Base-by-base conservation (phyloP, 2,888 invertebrate genomes). In the Drosophila monieri region DNA sequence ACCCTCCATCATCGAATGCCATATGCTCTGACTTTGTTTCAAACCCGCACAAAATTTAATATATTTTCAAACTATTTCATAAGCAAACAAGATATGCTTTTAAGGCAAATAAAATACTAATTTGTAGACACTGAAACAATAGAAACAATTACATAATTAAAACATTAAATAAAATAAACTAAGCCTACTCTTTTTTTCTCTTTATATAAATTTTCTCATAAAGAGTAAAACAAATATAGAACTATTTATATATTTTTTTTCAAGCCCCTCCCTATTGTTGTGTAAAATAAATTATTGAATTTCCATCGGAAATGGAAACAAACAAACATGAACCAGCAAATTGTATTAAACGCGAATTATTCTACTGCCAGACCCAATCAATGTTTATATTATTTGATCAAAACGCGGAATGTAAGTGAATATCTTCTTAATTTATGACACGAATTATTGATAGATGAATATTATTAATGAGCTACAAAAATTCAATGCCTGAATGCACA, bases 371-470 rank as follows among this genome's bases (percentile, higher is more conserved):
- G 21, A 14, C 23, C 25, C 32, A 74, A 69, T 74, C 52, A 46
- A 25, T 46, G 30, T 41, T n/a, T 15, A 35, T 30, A n/a, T 43
- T 23, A 51, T 32, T 49, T 32, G 27, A 35, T 46, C 23, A 51
- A 61, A 61, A 51, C 56, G 52, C 46, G 14, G 6, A 15, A 39
- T 15, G 15, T 14, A 14, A 46, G 52, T 48, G 18, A 18, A 59
- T 64, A 61, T 52, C 65, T 56, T 59, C 47, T 56, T 60, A 70
- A 67, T 77, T 67, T 70, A 77, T 64, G 64, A 23, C 48, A 56
- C 35, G 25, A 52, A 52, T 55, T 46, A 71, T 55, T 60, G 54
- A 70, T 49, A 48, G 30, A 59, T 52, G 61, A 52, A 56, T 27
- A 51, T 52, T 46, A 43, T 43, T 62, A 64, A 64, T 44, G 10